These are phyloP conservation scores for Strigamia transsilvanica DNA, from an alignment of 2,888 invertebrate genomes.

Conservation along the genomic window DNA sequence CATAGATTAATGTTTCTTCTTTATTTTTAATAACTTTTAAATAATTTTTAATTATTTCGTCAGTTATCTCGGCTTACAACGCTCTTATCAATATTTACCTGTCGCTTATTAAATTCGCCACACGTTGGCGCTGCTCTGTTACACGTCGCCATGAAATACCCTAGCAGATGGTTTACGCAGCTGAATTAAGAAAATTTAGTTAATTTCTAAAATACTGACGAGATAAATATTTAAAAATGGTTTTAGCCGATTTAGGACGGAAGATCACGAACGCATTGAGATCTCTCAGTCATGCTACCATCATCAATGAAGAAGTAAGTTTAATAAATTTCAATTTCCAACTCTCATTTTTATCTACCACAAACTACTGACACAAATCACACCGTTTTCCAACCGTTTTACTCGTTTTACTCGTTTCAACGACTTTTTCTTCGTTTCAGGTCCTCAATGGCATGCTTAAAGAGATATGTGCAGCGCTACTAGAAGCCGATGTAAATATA, in stretches of 20 bases:
- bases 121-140: neutral
- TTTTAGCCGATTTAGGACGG: conserved; percentile 99
- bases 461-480: conserved; percentile 94
- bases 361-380: too few relatives aligned
- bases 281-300: conserved; percentile 95
- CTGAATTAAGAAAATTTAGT: neutral
- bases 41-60: too few relatives aligned
- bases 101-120: neutral
- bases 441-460: conserved; percentile 99
- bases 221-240: conserved; percentile 74
- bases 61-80: too few relatives aligned
- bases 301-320: conserved; percentile 95
- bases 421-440: conserved; percentile 65
- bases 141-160: neutral
- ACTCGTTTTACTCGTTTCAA: too few relatives aligned
- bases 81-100: too few relatives aligned
- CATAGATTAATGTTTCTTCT: too few relatives aligned
- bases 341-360: too few relatives aligned
- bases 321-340: too few relatives aligned
- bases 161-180: conserved; percentile 6
- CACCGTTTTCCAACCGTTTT: too few relatives aligned
- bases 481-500: conserved; percentile 97
- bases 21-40: too few relatives aligned
- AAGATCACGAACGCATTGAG: conserved; percentile 98
- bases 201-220: neutral